Conservation (phyloP, 2,113 vertebrate species). For the Cyprinus carpio region DNA sequence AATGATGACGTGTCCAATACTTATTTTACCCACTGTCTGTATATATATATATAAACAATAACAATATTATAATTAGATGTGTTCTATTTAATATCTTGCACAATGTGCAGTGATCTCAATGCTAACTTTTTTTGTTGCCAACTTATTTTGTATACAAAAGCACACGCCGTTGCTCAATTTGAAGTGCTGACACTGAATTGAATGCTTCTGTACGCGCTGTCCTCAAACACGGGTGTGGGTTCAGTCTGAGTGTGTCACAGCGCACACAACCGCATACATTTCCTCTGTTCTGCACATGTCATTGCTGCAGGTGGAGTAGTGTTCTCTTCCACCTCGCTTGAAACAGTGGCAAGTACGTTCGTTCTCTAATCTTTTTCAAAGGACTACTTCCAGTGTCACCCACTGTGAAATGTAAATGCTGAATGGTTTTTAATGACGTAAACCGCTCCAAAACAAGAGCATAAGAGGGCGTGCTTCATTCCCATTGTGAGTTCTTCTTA, state of each 20-base stretch:
- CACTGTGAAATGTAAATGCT: constrained; percentile 19
- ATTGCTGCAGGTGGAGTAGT: constrained; percentile 4
- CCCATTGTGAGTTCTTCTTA: constrained; percentile 5
- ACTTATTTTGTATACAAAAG: neutral
- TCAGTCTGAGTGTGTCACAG: neutral
- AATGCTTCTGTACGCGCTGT: neutral
- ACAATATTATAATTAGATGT: too few relatives aligned
- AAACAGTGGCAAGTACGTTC: neutral
- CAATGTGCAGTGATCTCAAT: neutral
- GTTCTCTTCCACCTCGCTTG: neutral
- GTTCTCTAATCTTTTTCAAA: neutral
- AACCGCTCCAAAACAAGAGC: constrained; percentile 26
- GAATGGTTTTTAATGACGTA: constrained; percentile 50
- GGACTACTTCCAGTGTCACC: constrained; percentile 32
- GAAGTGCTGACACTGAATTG: neutral
- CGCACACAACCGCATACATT: neutral
- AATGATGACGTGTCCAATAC: too few relatives aligned
- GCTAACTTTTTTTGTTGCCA: neutral
- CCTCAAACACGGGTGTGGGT: constrained; percentile 22
- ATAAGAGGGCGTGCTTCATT: neutral
- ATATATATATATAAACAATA: too few relatives aligned
- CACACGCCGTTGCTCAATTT: neutral
- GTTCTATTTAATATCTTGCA: too few relatives aligned
- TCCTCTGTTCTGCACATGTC: constrained; percentile 8
- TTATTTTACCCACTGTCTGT: too few relatives aligned